These are phyloP conservation scores for Tolmerus cingulatus DNA, from an alignment of 2,888 invertebrate species.

Conservation along the genomic window DNA sequence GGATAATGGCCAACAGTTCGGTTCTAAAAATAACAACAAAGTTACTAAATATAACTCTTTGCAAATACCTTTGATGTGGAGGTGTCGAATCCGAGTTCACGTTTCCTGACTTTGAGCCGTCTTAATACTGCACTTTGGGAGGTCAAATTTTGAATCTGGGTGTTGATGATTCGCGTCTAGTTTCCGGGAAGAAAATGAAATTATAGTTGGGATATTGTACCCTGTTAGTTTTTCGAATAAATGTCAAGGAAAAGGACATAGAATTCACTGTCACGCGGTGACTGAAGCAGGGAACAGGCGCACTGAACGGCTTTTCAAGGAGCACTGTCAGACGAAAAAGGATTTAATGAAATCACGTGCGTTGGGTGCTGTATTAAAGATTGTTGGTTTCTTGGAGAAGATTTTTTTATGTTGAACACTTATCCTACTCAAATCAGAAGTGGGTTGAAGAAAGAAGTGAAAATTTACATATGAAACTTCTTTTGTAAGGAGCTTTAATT, in stretches of 20 bases:
- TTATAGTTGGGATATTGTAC: not conserved
- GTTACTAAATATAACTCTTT: not conserved
- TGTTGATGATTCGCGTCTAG: not conserved
- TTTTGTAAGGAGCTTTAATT: not conserved
- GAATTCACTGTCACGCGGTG: not conserved
- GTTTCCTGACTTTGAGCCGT: not conserved
- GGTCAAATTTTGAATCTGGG: not conserved
- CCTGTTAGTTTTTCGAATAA: not conserved
- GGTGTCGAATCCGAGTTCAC: not conserved
- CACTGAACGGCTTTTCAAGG: not conserved
- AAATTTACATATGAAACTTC: not conserved
- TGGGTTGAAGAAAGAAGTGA: not conserved
- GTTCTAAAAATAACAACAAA: not conserved
- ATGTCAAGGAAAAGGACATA: not conserved
- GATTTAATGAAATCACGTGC: not conserved
- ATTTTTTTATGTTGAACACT: not conserved
- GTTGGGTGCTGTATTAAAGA: not conserved
- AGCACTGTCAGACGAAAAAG: not conserved
- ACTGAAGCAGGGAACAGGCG: not conserved
- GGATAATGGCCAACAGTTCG: not conserved
- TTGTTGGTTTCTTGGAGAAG: not conserved
- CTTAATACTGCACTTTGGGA: not conserved
- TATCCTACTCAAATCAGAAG: not conserved
- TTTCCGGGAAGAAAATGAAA: not conserved
- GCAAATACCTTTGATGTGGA: not conserved